Base-by-base conservation (phyloP, 2,888 invertebrate species). In the Drosophila birchii region DNA sequence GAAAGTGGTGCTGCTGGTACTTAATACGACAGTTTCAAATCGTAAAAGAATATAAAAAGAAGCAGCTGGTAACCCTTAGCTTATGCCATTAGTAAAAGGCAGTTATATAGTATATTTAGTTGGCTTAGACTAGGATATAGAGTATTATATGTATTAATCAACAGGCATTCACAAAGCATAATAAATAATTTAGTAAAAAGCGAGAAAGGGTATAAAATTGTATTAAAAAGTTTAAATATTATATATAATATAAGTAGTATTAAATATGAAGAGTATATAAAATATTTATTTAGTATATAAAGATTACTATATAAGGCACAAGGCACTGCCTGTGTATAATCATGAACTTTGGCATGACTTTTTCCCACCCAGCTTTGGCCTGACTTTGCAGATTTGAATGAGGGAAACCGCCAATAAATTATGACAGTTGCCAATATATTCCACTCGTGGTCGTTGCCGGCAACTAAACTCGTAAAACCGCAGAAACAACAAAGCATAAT, bases 401-500 rank as follows among this genome's bases (percentile, higher is more conserved):
- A 32, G 11, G n/a, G 1, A 39, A 41, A 20, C 51, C 34, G 51
- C 36, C 36, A 36, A 57, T 61, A 41, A 34, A 36, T 58, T 20
- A 44, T 36, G 23, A 41, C 18, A 55, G 56, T 34, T 43, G 57
- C 58, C 32, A 51, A 49, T 34, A 38, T 23, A 23, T 23, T 20
- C 7, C 44, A 20, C 20, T 23, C 14, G 43, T 43, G 18, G 18
- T 20, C n/a, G 39, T 39, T 3, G 39, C 14, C 23, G 3, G 23
- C 23, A 45, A 26, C 45, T 45, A 45, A 45, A 5, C 47, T 9
- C 39, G 26, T 5, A 36, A 36, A 64, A 64, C 44, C 61, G 58
- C 44, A 62, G 18, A 45, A 26, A 53, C 36, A 53, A 36, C 51
- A 53, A 53, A 23, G 29, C 58, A 29, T 57, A 61, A 61, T 38